Conservation (phyloP, 1,140 invertebrate species). For the Plutomurus gul region DNA sequence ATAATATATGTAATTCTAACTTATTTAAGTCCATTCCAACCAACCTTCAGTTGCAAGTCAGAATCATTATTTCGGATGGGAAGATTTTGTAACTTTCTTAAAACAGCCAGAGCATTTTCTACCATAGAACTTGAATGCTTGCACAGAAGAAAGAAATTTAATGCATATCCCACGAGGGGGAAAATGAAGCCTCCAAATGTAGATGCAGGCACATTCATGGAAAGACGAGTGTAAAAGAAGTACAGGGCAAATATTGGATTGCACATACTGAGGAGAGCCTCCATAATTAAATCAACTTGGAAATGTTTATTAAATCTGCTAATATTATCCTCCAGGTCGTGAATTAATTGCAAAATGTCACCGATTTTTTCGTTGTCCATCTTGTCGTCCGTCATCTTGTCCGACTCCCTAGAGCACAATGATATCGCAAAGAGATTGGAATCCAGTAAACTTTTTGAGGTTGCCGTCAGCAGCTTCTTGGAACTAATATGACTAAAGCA, state of each 20-base stretch:
- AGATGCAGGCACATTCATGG: background rate
- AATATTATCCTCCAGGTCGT: background rate
- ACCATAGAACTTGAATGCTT: background rate
- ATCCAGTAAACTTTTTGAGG: background rate
- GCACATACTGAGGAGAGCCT: background rate
- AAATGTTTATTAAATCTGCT: constrained; percentile 16
- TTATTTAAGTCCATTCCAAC: no score
- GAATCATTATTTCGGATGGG: background rate
- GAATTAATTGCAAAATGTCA: background rate
- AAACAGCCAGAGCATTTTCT: background rate
- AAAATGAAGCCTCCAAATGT: background rate
- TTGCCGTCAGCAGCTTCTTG: background rate
- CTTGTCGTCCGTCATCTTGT: background rate
- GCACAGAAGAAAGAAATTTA: background rate
- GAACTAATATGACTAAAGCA: no score
- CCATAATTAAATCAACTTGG: background rate
- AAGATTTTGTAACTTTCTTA: background rate
- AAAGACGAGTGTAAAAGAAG: background rate
- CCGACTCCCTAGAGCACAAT: background rate
- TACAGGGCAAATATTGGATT: background rate
- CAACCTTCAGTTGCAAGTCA: background rate
- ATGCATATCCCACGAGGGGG: background rate
- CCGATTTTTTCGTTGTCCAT: background rate
- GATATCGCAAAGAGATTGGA: background rate
- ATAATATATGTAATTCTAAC: no score